phyloP scores from a whole-genome alignment of 2,888 invertebrate genomes.

The Epirrita christyi region DNA sequence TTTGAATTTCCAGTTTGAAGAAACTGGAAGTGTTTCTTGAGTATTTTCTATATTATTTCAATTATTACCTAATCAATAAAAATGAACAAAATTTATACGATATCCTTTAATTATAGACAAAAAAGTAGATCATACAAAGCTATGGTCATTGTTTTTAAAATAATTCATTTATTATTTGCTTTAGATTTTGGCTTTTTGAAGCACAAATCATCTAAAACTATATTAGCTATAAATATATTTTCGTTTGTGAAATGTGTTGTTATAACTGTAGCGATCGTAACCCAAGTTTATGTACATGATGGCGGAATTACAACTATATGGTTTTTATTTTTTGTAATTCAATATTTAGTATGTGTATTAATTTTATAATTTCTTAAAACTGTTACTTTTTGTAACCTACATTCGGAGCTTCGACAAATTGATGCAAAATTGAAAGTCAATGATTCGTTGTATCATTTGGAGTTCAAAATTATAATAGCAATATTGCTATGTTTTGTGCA shows the following conservation, averaged over 20 bases:
- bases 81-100: too few relatives aligned
- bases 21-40: too few relatives aligned
- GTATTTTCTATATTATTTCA: too few relatives aligned
- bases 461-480: neutral
- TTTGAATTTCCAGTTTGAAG: neutral
- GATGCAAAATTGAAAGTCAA: neutral
- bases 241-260: neutral
- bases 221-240: neutral
- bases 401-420: neutral
- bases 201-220: neutral
- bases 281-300: neutral
- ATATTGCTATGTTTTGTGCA: neutral
- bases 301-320: neutral
- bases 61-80: too few relatives aligned
- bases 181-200: conserved; percentile 1
- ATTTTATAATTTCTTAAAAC: neutral
- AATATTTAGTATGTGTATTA: neutral
- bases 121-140: neutral
- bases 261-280: neutral
- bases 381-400: neutral
- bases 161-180: neutral
- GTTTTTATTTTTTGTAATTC: neutral
- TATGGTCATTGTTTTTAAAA: neutral
- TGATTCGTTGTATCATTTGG: neutral
- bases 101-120: neutral